Evolutionary conservation across 2,888 invertebrate genomes (phyloP).

Genomic region (Altica lythri): DNA sequence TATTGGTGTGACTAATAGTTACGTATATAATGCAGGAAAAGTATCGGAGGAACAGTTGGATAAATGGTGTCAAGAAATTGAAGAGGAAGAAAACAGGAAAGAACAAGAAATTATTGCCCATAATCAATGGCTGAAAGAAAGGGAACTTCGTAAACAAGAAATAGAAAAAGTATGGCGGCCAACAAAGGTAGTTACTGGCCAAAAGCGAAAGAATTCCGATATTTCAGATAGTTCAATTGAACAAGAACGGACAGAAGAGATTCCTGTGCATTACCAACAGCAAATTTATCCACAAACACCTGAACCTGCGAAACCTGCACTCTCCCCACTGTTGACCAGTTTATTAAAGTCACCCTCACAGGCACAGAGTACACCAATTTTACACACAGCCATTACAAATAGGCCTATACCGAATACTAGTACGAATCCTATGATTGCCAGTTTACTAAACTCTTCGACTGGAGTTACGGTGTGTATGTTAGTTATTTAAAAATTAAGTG

Average conservation of each 20-base stretch:
- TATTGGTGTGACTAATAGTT: too few species aligned
- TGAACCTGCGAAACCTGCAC: constrained; percentile 57
- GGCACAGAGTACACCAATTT: constrained; percentile 53
- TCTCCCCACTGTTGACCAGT: constrained; percentile 80
- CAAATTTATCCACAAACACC: constrained; percentile 30
- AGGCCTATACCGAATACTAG: constrained; percentile 50
- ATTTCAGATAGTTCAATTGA: constrained; percentile 48
- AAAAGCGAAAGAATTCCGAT: constrained; percentile 55
- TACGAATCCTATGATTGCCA: constrained; percentile 61
- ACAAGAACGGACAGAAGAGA: constrained; percentile 46
- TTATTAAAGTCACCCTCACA: constrained; percentile 74
- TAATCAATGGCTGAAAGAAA: constrained; percentile 66
- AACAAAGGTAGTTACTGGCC: constrained; percentile 44
- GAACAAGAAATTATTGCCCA: constrained; percentile 70
- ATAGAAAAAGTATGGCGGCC: constrained; percentile 67
- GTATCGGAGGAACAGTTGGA: constrained; percentile 74
- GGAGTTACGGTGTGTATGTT: constrained; percentile 37
- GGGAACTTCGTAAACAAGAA: constrained; percentile 68
- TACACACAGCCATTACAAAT: constrained; percentile 56
- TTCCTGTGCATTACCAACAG: constrained; percentile 29
- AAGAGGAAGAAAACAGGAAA: constrained; percentile 71
- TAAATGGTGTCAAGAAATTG: constrained; percentile 75
- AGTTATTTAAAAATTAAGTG: too few species aligned
- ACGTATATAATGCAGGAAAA: too few species aligned
- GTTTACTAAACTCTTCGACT: constrained; percentile 57